These are phyloP conservation scores for Pterophyllum scalare DNA, from an alignment of 2,113 vertebrate genomes.

Conservation along the genomic window DNA sequence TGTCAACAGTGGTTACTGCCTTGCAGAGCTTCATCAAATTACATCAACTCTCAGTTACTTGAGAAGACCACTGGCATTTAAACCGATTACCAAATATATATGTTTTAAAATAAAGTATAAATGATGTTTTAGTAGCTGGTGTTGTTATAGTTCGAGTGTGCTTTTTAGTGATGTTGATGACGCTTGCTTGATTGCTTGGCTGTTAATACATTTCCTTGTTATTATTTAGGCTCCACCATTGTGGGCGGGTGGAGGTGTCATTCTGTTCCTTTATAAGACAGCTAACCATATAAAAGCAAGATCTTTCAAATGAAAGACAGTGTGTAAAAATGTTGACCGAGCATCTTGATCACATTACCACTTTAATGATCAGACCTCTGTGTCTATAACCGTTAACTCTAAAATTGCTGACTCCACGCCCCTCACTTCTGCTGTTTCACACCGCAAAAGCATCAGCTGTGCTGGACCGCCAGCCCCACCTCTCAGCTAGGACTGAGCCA, in stretches of 20 bases:
- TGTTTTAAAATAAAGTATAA: not conserved
- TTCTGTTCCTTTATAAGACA: not conserved
- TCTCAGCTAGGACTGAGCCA: conserved; percentile 53
- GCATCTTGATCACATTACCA: conserved; percentile 70
- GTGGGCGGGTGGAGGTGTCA: not conserved
- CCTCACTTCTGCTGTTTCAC: conserved; percentile 51
- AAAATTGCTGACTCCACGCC: conserved; percentile 46
- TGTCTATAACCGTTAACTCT: conserved; percentile 52
- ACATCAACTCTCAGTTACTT: conserved; percentile 24
- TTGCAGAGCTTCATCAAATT: conserved; percentile 49
- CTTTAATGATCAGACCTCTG: conserved; percentile 69
- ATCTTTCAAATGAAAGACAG: conserved; percentile 62
- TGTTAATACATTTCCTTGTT: conserved; percentile 23
- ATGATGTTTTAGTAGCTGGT: not conserved
- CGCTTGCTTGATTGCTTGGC: conserved; percentile 7
- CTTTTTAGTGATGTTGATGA: conserved; percentile 37
- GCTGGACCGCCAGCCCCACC: conserved; percentile 34
- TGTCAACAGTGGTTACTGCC: conserved; percentile 10
- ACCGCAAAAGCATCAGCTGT: conserved; percentile 43
- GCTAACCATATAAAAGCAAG: not conserved
- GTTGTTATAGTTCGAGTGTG: not conserved
- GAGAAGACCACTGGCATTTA: conserved; percentile 19
- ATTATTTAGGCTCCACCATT: not conserved
- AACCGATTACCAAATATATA: not conserved
- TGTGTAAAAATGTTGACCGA: conserved; percentile 37